Evolutionary conservation across 1,140 invertebrate genomes (phyloP).

Genomic region (Scaptomyza pallida): DNA sequence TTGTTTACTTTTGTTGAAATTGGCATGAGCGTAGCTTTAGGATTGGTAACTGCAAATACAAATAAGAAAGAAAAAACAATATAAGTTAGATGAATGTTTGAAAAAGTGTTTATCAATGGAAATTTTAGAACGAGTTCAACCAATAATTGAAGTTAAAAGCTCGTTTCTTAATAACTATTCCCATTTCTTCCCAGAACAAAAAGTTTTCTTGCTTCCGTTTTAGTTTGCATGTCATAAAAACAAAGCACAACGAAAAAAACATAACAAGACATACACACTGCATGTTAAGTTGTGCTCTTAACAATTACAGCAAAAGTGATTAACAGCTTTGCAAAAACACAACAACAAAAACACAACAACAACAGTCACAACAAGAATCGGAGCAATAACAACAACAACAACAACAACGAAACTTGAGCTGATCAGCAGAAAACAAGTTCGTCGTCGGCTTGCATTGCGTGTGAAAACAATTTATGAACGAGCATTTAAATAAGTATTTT

Average conservation of each 20-base stretch:
- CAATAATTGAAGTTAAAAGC: not conserved
- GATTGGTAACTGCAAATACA: conserved; percentile 54
- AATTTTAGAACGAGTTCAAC: too few species aligned
- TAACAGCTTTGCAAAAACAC: too few species aligned
- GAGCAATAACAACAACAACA: conserved; percentile 23
- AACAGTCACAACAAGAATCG: conserved; percentile 38
- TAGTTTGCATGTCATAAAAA: conserved; percentile 28
- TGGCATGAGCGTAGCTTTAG: conserved; percentile 28
- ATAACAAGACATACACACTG: conserved; percentile 33
- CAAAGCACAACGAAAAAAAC: not conserved
- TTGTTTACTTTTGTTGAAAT: conserved; percentile 54
- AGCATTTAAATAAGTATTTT: conserved; percentile 49
- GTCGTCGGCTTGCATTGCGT: conserved; percentile 42
- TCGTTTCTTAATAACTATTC: not conserved
- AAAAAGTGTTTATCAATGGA: too few species aligned
- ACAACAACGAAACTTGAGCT: conserved; percentile 16
- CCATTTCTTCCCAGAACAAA: too few species aligned
- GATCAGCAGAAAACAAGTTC: conserved; percentile 45
- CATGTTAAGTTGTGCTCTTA: conserved; percentile 64
- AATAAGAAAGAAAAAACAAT: conserved; percentile 2
- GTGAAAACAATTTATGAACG: conserved; percentile 62
- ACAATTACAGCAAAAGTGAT: conserved; percentile 71
- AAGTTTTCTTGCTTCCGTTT: conserved; percentile 21
- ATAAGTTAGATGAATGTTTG: not conserved
- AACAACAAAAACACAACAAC: too few species aligned